Evolutionary conservation across 2,888 invertebrate species (phyloP).

Genomic region (Drosophila buzzatii): DNA sequence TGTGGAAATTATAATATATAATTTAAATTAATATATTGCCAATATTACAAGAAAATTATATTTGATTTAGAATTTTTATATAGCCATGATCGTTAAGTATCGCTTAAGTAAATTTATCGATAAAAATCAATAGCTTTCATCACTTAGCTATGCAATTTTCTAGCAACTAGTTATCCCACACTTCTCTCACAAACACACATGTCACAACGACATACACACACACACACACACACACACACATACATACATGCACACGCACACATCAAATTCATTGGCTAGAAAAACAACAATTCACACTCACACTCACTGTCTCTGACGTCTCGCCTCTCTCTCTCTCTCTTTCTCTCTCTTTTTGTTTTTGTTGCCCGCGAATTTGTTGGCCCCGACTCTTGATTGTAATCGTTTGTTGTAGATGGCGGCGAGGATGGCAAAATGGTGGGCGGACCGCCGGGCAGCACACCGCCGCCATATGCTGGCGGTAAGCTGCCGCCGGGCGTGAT

Average conservation of each 20-base stretch:
- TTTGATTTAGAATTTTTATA: not conserved
- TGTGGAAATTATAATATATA: too few species aligned
- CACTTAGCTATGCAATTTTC: slow-evolving; percentile 2
- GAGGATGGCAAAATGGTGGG: slow-evolving; percentile 84
- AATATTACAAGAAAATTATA: not conserved
- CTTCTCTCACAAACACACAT: slow-evolving; percentile 12
- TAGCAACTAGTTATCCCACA: slow-evolving; percentile 29
- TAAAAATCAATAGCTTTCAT: not conserved
- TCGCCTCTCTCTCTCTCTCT: slow-evolving; percentile 40
- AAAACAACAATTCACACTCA: slow-evolving; percentile 24
- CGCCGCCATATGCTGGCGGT: slow-evolving; percentile 82
- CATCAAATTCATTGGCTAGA: slow-evolving; percentile 45
- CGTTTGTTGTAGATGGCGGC: slow-evolving; percentile 86
- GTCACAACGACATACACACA: not conserved
- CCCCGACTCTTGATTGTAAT: slow-evolving; percentile 32
- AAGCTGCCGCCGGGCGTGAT: slow-evolving; percentile 87
- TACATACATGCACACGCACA: slow-evolving; percentile 28
- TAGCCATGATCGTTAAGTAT: not conserved
- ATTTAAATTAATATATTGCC: too few species aligned
- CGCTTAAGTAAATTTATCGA: not conserved
- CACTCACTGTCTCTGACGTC: slow-evolving; percentile 40
- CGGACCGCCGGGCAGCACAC: slow-evolving; percentile 84
- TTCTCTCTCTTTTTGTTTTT: slow-evolving; percentile 7
- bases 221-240: slow-evolving; percentile 25
- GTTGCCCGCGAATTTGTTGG: not conserved